phyloP scores from a whole-genome alignment of 2,888 invertebrate species.

The Leptodirus hochenwartii region DNA sequence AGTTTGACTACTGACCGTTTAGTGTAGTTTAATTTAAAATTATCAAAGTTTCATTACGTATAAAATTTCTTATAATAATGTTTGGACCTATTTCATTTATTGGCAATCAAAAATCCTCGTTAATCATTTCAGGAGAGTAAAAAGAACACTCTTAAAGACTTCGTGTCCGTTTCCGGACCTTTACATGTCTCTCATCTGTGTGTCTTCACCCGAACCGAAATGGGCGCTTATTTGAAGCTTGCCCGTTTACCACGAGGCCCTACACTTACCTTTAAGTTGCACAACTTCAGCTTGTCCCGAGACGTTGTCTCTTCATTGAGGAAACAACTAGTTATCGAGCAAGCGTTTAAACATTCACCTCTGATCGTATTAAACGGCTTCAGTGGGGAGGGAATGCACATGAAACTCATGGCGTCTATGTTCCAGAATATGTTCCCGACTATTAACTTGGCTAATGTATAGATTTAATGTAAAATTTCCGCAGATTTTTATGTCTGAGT shows the following conservation, averaged over 20 bases:
- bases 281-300: conserved; percentile 60
- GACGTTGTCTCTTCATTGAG: conserved; percentile 77
- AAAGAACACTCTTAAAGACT: conserved; percentile 90
- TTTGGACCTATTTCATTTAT: too few relatives aligned
- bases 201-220: conserved; percentile 72
- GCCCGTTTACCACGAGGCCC: conserved; percentile 80
- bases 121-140: conserved; percentile 49
- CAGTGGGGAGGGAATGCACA: conserved; percentile 71
- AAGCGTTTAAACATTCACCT: conserved; percentile 75
- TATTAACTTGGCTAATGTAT: conserved; percentile 81
- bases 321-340: conserved; percentile 66
- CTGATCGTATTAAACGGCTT: conserved; percentile 83
- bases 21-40: too few relatives aligned
- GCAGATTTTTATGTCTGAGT: conserved; percentile 3
- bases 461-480: conserved; percentile 18
- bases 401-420: conserved; percentile 85
- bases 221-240: conserved; percentile 71
- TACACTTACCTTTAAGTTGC: conserved; percentile 73
- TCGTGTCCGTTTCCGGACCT: conserved; percentile 75
- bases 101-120: too few relatives aligned
- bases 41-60: too few relatives aligned
- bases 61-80: too few relatives aligned
- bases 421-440: conserved; percentile 99
- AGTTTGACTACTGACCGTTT: too few relatives aligned
- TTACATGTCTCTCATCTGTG: conserved; percentile 88